Base-by-base conservation (phyloP, 2,113 vertebrate genomes). In the Colaptes auratus region DNA sequence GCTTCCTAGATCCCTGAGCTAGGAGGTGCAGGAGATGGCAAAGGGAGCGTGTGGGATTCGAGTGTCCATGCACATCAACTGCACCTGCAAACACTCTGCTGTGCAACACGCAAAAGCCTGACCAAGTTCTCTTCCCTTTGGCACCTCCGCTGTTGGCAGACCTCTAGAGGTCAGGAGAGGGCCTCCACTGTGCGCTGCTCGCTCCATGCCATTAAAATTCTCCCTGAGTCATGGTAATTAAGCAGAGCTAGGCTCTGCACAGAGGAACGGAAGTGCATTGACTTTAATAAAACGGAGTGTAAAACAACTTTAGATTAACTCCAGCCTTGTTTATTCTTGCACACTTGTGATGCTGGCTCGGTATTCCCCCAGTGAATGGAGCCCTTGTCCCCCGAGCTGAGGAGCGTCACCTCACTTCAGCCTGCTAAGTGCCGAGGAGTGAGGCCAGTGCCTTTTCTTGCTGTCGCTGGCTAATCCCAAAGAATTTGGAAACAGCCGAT, bases 101-200 rank as follows among this genome's bases (percentile, higher is more conserved):
- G 33, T 21, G 52, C 27, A 44, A 15, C 17, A 4, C 3, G 7
- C 5, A 5, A 83, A 50, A 60, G 6, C 28, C 35, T 7, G 61
- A 4, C 6, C 24, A 36, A 1, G 14, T 10, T 14, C 72, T 33
- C 16, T 55, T 55, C 7, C 21, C 17, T 55, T 13, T 55, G 78
- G 8, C 50, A 82, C 27, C 33, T n/a, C 39, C 56, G 97, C 77
- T 95, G 90, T 66, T 58, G 42, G 65, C 82, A 95, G 96, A 97
- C 98, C 98, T 98, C 97, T 97, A 98, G 98, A 98, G 98, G 98
- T 98, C 98, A 98, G 98, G 94, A 97, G 97, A 97, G 98, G 96
- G 88, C 98, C 97, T 98, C 94, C 48, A 2, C 65, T 94, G 82
- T 55, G n/a, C 20, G 1, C 17, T 0, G 7, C 4, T 5, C 33